phyloP scores from a whole-genome alignment of 1,140 invertebrate genomes.

The Dermatophagoides farinae region DNA sequence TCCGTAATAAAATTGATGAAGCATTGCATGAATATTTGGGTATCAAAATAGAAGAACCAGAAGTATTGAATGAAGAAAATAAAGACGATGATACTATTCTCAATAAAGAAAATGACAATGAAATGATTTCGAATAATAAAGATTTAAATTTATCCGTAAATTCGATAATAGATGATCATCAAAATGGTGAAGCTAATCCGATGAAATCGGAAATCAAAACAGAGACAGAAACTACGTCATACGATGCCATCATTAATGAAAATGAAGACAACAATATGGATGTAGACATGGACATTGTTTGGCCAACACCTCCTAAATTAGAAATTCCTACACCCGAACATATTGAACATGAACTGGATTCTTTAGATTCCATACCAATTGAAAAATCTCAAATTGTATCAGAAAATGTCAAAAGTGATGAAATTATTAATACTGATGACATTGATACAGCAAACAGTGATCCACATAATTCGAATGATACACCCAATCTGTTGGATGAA shows the following conservation, averaged over 20 bases:
- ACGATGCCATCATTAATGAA: neutral
- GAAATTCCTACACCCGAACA: neutral
- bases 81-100: neutral
- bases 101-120: neutral
- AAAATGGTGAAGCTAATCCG: neutral
- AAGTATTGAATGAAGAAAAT: neutral
- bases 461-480: no score
- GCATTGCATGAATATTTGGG: conserved; percentile 70
- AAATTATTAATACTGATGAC: neutral
- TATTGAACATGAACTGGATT: neutral
- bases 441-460: neutral
- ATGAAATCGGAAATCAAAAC: neutral
- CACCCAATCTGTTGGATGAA: no score
- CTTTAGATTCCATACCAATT: neutral
- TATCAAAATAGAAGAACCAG: conserved; percentile 34
- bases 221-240: neutral
- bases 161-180: neutral
- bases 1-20: conserved; percentile 72
- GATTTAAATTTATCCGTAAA: neutral
- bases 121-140: neutral
- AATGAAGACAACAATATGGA: neutral
- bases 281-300: neutral
- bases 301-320: neutral
- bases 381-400: neutral
- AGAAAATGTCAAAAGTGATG: neutral